Percentiles rank a stretch among this genome's conserved stretches.
phyloP scores from a whole-genome alignment of 1,140 invertebrate genomes.

The Idris sp. region DNA sequence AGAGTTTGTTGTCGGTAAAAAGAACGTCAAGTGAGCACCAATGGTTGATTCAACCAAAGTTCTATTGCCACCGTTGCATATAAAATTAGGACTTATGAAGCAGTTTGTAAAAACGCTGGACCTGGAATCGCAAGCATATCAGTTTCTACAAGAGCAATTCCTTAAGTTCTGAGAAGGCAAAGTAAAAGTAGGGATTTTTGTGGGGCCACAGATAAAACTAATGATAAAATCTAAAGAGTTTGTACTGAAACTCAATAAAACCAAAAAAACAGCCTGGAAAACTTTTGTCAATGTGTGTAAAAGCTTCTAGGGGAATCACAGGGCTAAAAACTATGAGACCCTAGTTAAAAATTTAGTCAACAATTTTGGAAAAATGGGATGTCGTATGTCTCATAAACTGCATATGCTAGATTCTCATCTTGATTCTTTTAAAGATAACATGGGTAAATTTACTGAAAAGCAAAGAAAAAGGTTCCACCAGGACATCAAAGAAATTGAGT shows the following conservation, averaged over 20 bases:
- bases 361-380: no score
- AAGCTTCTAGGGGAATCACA: neutral
- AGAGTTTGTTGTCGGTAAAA: conserved; percentile 57
- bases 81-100: conserved; percentile 71
- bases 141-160: conserved; percentile 65
- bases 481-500: no score
- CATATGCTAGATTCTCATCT: no score
- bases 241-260: conserved; percentile 33
- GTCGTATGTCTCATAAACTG: no score
- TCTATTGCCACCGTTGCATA: conserved; percentile 70
- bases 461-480: no score
- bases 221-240: conserved; percentile 56
- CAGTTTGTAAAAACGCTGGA: conserved; percentile 64
- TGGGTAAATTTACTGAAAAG: no score
- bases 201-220: conserved; percentile 65
- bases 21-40: conserved; percentile 67
- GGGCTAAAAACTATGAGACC: no score
- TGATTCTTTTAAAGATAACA: no score
- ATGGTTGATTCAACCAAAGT: conserved; percentile 66
- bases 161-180: conserved; percentile 65
- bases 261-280: conserved; percentile 30
- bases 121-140: conserved; percentile 65
- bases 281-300: conserved; percentile 12
- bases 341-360: no score
- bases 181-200: conserved; percentile 67